Percentiles rank a stretch among this genome's conserved stretches.
Evolutionary conservation across 1,140 invertebrate species (phyloP).

Genomic region (Latrodectus geometricus): DNA sequence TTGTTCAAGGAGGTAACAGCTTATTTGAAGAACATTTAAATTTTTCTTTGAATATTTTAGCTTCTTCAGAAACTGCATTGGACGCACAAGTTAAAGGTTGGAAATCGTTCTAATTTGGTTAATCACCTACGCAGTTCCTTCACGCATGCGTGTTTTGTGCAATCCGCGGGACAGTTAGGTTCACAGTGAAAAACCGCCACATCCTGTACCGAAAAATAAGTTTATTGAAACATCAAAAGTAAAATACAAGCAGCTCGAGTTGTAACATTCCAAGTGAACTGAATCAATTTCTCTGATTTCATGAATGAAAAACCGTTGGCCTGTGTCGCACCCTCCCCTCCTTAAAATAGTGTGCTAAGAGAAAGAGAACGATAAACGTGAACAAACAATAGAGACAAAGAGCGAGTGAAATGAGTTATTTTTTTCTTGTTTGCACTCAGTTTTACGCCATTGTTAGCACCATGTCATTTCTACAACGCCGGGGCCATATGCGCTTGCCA

Average conservation of each 20-base stretch:
- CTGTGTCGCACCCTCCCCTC: conserved; percentile 8
- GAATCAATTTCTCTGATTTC: conserved; percentile 22
- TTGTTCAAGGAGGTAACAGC: no score
- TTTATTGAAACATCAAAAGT: conserved; percentile 13
- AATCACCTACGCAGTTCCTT: neutral
- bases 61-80: no score
- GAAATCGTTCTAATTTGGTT: no score
- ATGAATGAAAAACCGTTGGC: conserved; percentile 7
- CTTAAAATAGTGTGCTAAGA: neutral
- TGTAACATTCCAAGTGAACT: conserved; percentile 17
- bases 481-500: no score
- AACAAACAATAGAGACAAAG: conserved; percentile 7
- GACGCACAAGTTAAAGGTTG: no score
- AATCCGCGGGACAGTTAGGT: neutral
- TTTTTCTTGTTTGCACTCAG: conserved; percentile 33
- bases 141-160: neutral
- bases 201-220: neutral
- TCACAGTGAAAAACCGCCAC: neutral
- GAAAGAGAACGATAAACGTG: neutral
- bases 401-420: conserved; percentile 3
- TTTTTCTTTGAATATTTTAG: no score
- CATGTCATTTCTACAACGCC: conserved; percentile 21
- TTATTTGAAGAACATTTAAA: no score
- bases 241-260: neutral
- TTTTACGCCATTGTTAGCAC: conserved; percentile 15